Base-by-base conservation (phyloP, 2,888 invertebrate genomes). In the Eumacrocentrus americanus region DNA sequence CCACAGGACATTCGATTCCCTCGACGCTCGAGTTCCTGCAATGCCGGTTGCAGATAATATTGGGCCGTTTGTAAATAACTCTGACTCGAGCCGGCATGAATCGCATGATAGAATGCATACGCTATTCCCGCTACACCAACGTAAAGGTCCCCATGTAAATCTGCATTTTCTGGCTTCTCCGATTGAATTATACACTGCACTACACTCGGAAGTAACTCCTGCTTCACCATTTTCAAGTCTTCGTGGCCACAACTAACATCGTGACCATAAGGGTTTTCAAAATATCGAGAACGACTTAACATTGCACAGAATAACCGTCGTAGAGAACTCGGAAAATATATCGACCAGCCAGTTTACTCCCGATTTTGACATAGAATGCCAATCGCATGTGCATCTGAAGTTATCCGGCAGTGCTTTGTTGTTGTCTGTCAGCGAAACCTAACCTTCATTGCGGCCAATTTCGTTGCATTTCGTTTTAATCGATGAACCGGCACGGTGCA, bases 141-240 rank as follows among this genome's bases (percentile, higher is more conserved):
- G 56, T 72, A 70, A 12, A 72, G 48, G 3, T 67, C 64, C 35
- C 67, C 68, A 4, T 72, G 65, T 87, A 11, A 88, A 88, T 47
- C 85, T 83, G 61, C 90, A 88, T n/a, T 84, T 82, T 37, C 71
- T 2, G 81, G 77, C 60, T 76, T 74, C 23, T 80, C 72, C 53
- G 77, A 71, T 22, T 65, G 64, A 55, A 71, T 69, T 46, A 82
- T 81, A 54, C 73, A 67, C 12, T 67, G 63, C 5, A 76, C 38
- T 29, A 76, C 71, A 38, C 67, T 67, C 7, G 42, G 48, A 40
- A 67, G 53, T 7, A 66, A 52, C 55, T 62, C 44, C 44, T 61
- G 35, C 12, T 61, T 64, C 35, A 63, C 58, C 5, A 40, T 42
- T 47, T 56, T 34, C 11, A 57, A 20, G 46, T 60, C 42, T 20